These are phyloP conservation scores for Melitaea cinxia DNA, from an alignment of 1,140 invertebrate genomes.

Conservation along the genomic window DNA sequence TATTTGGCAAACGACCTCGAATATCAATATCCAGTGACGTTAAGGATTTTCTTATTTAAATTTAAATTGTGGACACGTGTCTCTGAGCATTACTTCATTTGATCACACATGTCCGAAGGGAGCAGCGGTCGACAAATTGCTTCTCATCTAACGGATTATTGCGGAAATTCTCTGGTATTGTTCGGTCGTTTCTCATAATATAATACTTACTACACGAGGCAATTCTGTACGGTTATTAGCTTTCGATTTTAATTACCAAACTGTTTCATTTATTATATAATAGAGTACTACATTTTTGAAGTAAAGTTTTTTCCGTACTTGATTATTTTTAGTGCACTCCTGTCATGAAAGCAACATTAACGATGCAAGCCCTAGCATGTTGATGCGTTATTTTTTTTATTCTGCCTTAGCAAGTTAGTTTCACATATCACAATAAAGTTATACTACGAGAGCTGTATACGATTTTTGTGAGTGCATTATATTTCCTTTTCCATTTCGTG, in stretches of 20 bases:
- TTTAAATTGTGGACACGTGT: neutral
- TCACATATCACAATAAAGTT: neutral
- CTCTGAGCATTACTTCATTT: conserved; percentile 4
- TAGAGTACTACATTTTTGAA: neutral
- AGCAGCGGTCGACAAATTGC: conserved; percentile 18
- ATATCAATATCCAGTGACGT: neutral
- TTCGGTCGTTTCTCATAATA: neutral
- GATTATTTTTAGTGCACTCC: neutral
- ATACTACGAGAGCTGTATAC: neutral
- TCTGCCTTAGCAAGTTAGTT: neutral
- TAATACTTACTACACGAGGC: neutral
- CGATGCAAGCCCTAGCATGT: conserved; percentile 2
- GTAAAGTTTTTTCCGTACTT: conserved; percentile 1
- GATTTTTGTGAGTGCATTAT: neutral
- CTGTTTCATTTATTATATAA: neutral
- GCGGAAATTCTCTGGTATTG: conserved; percentile 7
- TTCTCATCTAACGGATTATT: conserved; percentile 19
- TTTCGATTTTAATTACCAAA: neutral
- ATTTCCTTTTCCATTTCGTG: neutral
- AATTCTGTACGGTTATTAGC: neutral
- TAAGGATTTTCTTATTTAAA: conserved; percentile 8
- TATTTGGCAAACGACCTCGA: neutral
- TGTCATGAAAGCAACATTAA: conserved; percentile 13
- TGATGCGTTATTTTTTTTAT: conserved; percentile 8
- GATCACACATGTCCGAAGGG: conserved; percentile 7